These are phyloP conservation scores for Ectropis grisescens DNA, from an alignment of 1,140 invertebrate species.

Conservation along the genomic window DNA sequence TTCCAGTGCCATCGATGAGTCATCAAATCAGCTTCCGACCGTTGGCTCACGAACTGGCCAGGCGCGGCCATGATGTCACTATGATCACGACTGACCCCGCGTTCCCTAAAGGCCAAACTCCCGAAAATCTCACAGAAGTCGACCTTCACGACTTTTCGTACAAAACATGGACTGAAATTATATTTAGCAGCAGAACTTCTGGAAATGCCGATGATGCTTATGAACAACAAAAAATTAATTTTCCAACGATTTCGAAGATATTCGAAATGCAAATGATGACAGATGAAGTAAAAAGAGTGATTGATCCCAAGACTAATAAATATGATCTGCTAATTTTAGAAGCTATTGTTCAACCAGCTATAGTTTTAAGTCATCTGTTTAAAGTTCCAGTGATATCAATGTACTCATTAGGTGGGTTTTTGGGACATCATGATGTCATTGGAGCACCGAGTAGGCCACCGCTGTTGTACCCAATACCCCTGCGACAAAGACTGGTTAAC, in stretches of 20 bases:
- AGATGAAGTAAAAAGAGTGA: conserved; percentile 14
- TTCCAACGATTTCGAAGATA: conserved; percentile 1
- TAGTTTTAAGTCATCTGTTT: conserved; percentile 20
- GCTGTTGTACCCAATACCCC: conserved; percentile 15
- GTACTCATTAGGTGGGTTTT: conserved; percentile 21
- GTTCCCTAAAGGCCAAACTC: conserved; percentile 8
- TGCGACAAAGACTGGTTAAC: conserved; percentile 12
- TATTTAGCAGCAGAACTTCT: conserved; percentile 2
- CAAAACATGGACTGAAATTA: not conserved
- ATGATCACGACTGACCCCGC: conserved; percentile 30
- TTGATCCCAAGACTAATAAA: conserved; percentile 7
- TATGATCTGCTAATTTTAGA: conserved; percentile 31
- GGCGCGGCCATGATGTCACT: conserved; percentile 34
- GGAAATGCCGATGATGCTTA: conserved; percentile 1
- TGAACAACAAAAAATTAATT: not conserved
- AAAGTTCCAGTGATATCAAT: conserved; percentile 30
- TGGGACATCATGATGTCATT: conserved; percentile 10
- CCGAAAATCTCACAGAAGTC: conserved; percentile 30
- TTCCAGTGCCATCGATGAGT: conserved; percentile 25
- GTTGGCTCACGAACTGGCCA: conserved; percentile 18
- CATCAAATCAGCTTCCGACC: conserved; percentile 25
- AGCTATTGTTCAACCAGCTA: conserved; percentile 12
- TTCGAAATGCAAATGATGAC: conserved; percentile 16
- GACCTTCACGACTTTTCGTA: conserved; percentile 24
- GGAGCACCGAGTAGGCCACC: conserved; percentile 18